A percentile compares a stretch with the other conserved stretches of the same genome.
Conservation (phyloP, 2,797 vertebrate species). For the Parauchenoglanis ngamensis region DNA sequence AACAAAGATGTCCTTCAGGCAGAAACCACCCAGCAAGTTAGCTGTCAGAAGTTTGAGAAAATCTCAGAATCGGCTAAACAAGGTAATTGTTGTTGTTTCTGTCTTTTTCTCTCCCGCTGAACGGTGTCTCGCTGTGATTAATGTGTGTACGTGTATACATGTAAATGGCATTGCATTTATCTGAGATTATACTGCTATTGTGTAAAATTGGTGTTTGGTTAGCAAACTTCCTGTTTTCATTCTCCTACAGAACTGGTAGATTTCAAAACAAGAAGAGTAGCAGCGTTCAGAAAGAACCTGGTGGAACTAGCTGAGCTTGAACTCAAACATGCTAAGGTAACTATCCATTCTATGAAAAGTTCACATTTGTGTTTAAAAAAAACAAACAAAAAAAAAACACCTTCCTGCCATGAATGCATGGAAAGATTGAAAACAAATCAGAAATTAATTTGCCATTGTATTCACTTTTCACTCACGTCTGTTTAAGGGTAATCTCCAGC, state of each 20-base stretch:
- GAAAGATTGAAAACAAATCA: not conserved
- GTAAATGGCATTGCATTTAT: not conserved
- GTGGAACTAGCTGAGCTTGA: conserved; percentile 98
- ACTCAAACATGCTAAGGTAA: conserved; percentile 97
- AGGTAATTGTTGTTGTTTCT: conserved; percentile 71
- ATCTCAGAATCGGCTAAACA: conserved; percentile 98
- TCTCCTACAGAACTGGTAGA: conserved; percentile 86
- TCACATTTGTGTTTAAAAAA: not conserved
- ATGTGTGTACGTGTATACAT: not conserved
- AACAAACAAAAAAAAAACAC: not conserved
- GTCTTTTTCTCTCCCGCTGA: not conserved
- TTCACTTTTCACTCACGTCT: conserved; percentile 41
- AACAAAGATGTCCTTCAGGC: conserved; percentile 97
- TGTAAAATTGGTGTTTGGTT: not conserved
- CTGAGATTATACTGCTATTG: not conserved
- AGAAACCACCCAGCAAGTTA: conserved; percentile 93
- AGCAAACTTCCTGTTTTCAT: not conserved
- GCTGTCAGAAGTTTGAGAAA: conserved; percentile 99
- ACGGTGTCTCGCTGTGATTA: not conserved
- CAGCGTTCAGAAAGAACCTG: conserved; percentile 97
- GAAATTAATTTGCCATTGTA: not conserved
- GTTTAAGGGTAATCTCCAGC: conserved; percentile 92
- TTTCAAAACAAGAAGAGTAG: conserved; percentile 97
- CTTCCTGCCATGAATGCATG: not conserved
- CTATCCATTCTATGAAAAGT: conserved; percentile 1